Base-by-base conservation (phyloP, 2,888 invertebrate species). In the Malachius bipustulatus region DNA sequence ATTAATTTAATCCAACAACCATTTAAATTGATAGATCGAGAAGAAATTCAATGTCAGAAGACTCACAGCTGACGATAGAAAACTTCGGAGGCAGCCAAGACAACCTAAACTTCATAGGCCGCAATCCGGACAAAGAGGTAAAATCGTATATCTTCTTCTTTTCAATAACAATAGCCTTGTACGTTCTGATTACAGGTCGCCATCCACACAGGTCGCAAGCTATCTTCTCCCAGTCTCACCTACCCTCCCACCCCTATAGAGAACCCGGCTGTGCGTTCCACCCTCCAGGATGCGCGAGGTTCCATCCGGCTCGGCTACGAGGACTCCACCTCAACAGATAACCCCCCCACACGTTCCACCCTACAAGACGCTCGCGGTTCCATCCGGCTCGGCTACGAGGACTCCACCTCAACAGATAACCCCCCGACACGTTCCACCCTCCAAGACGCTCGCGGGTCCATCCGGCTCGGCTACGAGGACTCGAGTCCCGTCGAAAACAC, bases 11-110 rank as follows among this genome's bases (percentile, higher is more conserved):
- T n/a, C n/a, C n/a, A n/a, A n/a, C n/a, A n/a, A n/a, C n/a, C n/a
- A 24, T 24, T 24, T 8, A 24, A 24, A 9, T 8, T 24, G 26
- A 36, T 26, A 72, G 89, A 30, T 89, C 88, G 30, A 70, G 89
- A 11, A 71, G 88, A 42, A 85, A 87, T 56, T 89, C 88, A 45
- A 70, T 83, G 32, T 74, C 77, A 41, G 89, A 89, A 57, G 89
- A 90, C 57, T 87, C 85, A 16, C 87, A 89, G 60, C 68, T 90
- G 47, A 90, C 89, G 0, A 82, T 89, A 36, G 90, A 90, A 66
- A 90, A 90, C 66, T 89, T 90, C 61, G 89, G 90, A 30, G 90
- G 90, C 37, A 85, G 85, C 45, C 88, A 88, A 67, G 89, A 90
- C 61, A 78, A 88, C 49, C 62, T 89, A 48, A 84, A 85, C 65